Evolutionary conservation across 37 sponge, comb jelly and placozoan genomes (phyloP), one percentile per base, ranked within the genome.

Genomic region (Amphimedon queenslandica): DNA sequence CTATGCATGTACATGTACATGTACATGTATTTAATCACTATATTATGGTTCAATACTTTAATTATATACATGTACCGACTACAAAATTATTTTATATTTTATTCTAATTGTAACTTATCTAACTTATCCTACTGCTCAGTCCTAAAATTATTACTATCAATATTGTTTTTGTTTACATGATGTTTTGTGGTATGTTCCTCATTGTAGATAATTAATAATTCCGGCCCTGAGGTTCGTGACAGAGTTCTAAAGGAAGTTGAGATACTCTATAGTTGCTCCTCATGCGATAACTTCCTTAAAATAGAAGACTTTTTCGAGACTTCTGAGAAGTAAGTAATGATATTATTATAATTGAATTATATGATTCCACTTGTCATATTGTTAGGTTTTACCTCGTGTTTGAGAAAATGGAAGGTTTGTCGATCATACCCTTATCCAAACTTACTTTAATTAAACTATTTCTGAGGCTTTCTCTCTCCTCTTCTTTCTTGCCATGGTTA

Each of bases 191-290:
- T n/a, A n/a, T n/a, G n/a, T n/a, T n/a, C n/a, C n/a, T n/a, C n/a
- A n/a, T 10, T 27, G 1, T 5, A 77, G 77, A 40, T 84, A 21
- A 63, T 84, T 0, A 39, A 63, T 21, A 84, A 76, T 55, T 35
- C 42, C 21, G 40, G 58, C 0, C 29, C 43, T 1, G 41, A 58
- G 0, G 76, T 74, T 32, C 57, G 93, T 21, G 74, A 85, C 20
- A 70, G 82, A 38, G 93, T 93, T 6, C 82, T 88, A 53, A 88
- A 77, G 57, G 93, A 93, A 40, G 79, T 87, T 0, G 93, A 93
- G 75, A 93, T 93, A 31, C 78, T 93, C 21, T 84, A 93, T 76
- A 61, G 55, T 61, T 1, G 5, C 13, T 4, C 4, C 29, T 69
- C 70, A 40, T 69, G 40, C 38, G 40, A 21, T 28, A 38, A 37